Evolutionary conservation across 2,888 invertebrate species (phyloP).

Genomic region (Dusona sp.): DNA sequence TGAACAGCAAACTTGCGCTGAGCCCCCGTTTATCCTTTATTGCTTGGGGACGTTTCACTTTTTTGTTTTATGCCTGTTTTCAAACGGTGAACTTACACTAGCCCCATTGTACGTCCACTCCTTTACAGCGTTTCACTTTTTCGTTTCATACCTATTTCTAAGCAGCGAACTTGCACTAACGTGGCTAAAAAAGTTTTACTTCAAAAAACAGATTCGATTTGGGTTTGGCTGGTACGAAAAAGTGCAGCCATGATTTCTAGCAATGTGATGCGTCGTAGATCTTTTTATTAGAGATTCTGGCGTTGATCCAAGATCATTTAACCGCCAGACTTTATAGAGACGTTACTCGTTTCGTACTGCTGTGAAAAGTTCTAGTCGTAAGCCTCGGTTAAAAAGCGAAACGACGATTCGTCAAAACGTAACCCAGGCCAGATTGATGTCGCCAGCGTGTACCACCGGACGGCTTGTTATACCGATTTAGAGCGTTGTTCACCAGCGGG

Average conservation of each 20-base stretch:
- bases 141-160: too few relatives aligned
- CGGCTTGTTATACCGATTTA: conserved; percentile 81
- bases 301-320: conserved; percentile 54
- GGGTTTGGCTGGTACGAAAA: neutral
- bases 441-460: conserved; percentile 73
- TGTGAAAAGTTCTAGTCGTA: neutral
- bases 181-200: too few relatives aligned
- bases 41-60: too few relatives aligned
- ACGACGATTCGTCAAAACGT: conserved; percentile 81
- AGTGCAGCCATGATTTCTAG: neutral
- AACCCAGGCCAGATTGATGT: conserved; percentile 80
- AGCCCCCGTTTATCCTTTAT: too few relatives aligned
- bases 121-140: too few relatives aligned
- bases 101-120: too few relatives aligned
- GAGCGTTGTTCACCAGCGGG: conserved; percentile 73
- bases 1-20: too few relatives aligned
- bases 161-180: too few relatives aligned
- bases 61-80: too few relatives aligned
- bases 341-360: conserved; percentile 33
- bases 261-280: conserved; percentile 7
- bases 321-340: conserved; percentile 56
- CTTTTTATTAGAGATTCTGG: conserved; percentile 33
- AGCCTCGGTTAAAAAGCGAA: conserved; percentile 47
- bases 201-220: neutral
- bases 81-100: too few relatives aligned